Percentiles rank a stretch among this genome's conserved stretches.
These are phyloP conservation scores for Calidris pygmaea DNA, from an alignment of 2,113 vertebrate species.

Conservation along the genomic window DNA sequence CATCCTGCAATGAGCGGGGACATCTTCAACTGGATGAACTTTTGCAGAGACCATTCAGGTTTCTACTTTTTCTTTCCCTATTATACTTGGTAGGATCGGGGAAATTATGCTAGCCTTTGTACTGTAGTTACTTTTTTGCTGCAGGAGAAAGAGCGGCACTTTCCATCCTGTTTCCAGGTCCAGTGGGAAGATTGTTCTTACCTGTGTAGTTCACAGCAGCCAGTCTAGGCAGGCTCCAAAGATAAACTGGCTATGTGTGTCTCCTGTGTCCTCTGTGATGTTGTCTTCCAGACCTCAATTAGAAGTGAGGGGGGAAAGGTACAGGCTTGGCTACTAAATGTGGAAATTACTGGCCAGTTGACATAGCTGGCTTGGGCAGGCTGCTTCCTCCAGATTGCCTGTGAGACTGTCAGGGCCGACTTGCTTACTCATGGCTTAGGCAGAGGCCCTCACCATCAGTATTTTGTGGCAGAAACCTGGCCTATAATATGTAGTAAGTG, in stretches of 20 bases:
- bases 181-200: background rate
- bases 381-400: background rate
- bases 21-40: background rate
- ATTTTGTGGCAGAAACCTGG: background rate
- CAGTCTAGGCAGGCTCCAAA: background rate
- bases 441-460: background rate
- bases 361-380: rapidly evolving
- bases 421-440: background rate
- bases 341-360: background rate
- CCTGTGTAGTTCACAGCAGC: background rate
- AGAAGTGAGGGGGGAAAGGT: background rate
- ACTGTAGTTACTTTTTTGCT: background rate
- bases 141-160: background rate
- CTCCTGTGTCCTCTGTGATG: background rate
- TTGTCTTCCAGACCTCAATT: too few relatives aligned
- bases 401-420: background rate
- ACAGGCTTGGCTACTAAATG: background rate
- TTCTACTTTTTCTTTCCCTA: background rate
- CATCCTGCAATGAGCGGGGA: background rate
- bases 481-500: background rate
- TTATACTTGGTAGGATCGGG: background rate
- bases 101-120: background rate
- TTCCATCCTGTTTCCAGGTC: background rate
- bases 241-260: rapidly evolving
- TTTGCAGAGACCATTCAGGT: background rate